Evolutionary conservation across 2,113 vertebrate genomes (phyloP).

Genomic region (Meles meles): DNA sequence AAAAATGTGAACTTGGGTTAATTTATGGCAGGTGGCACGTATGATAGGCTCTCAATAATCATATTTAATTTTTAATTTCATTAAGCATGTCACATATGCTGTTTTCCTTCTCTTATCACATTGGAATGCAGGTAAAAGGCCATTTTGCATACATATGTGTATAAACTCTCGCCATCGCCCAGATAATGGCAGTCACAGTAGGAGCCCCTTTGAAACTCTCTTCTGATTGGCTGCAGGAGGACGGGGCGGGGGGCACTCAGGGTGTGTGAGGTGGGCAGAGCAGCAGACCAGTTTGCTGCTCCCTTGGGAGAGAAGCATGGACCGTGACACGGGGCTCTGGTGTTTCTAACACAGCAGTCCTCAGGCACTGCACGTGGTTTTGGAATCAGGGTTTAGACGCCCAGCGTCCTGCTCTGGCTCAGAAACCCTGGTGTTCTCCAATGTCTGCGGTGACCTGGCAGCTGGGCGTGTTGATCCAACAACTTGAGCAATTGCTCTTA

Average conservation of each 20-base stretch:
- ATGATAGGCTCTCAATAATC: background rate
- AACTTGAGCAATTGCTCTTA: background rate
- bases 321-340: rapidly evolving
- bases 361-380: rapidly evolving
- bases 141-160: background rate
- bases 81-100: background rate
- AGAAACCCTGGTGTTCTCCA: background rate
- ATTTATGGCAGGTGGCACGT: background rate
- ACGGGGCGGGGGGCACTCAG: rapidly evolving
- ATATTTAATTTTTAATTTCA: background rate
- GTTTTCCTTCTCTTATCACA: background rate
- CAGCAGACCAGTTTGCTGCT: rapidly evolving
- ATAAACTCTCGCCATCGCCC: background rate
- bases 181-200: background rate
- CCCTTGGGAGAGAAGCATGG: background rate
- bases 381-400: too few species aligned
- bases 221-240: background rate
- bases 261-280: too few species aligned
- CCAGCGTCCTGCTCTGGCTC: background rate
- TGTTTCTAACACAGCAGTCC: background rate
- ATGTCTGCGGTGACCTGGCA: background rate
- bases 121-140: background rate
- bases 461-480: background rate
- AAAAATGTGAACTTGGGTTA: background rate
- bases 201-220: background rate